phyloP scores from a whole-genome alignment of 2,797 vertebrate species.

The Thripadectes ignobilis region DNA sequence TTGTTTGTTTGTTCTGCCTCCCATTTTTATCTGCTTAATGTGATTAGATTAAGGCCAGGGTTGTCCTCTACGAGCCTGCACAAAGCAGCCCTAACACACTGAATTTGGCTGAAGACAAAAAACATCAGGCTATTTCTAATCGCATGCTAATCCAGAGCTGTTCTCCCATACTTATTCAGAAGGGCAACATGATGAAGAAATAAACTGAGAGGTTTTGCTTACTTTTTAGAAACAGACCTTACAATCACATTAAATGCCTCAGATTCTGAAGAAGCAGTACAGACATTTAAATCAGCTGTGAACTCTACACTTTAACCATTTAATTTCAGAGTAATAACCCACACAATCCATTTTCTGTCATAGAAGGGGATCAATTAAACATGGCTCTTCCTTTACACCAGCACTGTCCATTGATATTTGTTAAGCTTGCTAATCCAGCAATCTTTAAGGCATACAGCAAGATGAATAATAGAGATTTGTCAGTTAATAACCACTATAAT shows the following conservation, averaged over 20 bases:
- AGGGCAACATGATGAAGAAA: neutral
- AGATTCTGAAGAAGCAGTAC: neutral
- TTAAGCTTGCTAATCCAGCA: constrained; percentile 77
- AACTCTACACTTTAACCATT: constrained; percentile 27
- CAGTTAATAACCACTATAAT: constrained; percentile 92
- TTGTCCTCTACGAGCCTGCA: neutral
- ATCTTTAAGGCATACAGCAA: constrained; percentile 74
- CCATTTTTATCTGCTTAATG: neutral
- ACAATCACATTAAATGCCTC: neutral
- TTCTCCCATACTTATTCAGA: neutral
- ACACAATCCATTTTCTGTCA: constrained; percentile 5
- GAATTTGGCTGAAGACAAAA: neutral
- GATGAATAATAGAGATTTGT: constrained; percentile 91
- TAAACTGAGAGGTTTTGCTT: neutral
- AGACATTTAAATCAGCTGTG: neutral
- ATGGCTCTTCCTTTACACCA: constrained; percentile 44
- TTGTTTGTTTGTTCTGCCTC: neutral
- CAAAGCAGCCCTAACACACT: neutral
- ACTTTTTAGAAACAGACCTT: neutral
- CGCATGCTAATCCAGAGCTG: neutral
- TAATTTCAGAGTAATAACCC: constrained; percentile 12
- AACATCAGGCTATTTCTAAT: neutral
- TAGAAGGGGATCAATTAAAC: neutral
- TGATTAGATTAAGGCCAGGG: neutral
- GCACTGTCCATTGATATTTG: constrained; percentile 53